Evolutionary conservation across 1,140 invertebrate genomes (phyloP).

Genomic region (Neodiprion fabricii): DNA sequence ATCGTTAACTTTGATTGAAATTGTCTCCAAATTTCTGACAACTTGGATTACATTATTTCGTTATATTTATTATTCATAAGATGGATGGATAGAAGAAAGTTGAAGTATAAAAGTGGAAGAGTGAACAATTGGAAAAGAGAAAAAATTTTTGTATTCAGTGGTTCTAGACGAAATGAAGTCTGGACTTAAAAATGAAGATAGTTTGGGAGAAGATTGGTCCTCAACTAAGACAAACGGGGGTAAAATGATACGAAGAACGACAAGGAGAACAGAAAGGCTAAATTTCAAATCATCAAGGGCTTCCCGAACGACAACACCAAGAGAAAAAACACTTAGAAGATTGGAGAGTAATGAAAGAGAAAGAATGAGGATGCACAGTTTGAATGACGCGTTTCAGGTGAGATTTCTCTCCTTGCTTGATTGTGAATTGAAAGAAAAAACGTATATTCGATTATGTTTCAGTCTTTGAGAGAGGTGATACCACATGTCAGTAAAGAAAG

Average conservation of each 20-base stretch:
- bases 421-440: slow-evolving; percentile 12
- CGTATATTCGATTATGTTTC: slow-evolving; percentile 43
- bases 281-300: slow-evolving; percentile 39
- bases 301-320: slow-evolving; percentile 35
- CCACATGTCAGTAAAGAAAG: slow-evolving; percentile 89
- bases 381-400: slow-evolving; percentile 92
- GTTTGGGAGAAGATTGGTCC: slow-evolving; percentile 39
- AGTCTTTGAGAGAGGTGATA: slow-evolving; percentile 88
- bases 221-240: slow-evolving; percentile 30
- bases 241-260: slow-evolving; percentile 25
- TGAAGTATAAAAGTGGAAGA: too few relatives aligned
- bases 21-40: too few relatives aligned
- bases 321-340: slow-evolving; percentile 83
- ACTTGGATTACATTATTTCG: too few relatives aligned
- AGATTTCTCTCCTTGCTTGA: slow-evolving; percentile 22
- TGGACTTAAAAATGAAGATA: slow-evolving; percentile 39
- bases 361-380: slow-evolving; percentile 89
- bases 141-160: background rate
- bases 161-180: slow-evolving; percentile 36
- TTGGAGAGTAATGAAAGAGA: slow-evolving; percentile 92
- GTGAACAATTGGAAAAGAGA: too few relatives aligned
- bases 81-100: too few relatives aligned
- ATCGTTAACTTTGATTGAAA: too few relatives aligned
- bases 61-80: too few relatives aligned
- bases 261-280: slow-evolving; percentile 33